Evolutionary conservation across 2,797 vertebrate genomes (phyloP).

Genomic region (Tenualosa ilisha): DNA sequence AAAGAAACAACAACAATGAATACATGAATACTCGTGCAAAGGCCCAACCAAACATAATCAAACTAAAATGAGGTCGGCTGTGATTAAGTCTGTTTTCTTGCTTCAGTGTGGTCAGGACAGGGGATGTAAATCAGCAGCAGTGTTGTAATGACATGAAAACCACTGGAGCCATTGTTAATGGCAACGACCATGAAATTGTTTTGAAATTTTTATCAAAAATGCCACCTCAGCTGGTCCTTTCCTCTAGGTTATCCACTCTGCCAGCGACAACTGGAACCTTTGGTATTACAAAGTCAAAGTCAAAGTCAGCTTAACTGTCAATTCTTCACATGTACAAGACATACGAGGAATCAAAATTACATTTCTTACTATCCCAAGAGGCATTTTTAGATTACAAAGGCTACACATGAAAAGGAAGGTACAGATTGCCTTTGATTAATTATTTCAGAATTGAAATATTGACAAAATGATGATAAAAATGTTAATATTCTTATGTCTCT

Average conservation of each 20-base stretch:
- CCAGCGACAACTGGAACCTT: background rate
- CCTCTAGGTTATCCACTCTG: background rate
- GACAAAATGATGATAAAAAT: constrained; percentile 23
- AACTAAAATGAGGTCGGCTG: background rate
- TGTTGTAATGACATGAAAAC: background rate
- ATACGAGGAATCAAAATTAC: no score
- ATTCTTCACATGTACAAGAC: no score
- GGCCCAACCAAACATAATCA: background rate
- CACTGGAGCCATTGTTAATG: background rate
- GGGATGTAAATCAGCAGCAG: background rate
- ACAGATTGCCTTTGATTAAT: background rate
- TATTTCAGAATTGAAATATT: background rate
- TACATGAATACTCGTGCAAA: background rate
- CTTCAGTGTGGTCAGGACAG: background rate
- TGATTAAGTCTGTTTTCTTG: background rate
- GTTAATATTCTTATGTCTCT: constrained; percentile 46
- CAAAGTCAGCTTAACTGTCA: no score
- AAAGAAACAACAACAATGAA: background rate
- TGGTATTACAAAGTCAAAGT: no score
- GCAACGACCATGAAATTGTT: background rate
- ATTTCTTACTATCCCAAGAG: background rate
- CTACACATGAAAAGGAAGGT: background rate
- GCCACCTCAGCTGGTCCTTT: background rate
- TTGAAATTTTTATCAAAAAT: background rate
- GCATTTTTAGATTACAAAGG: background rate